phyloP scores from a whole-genome alignment of 2,113 vertebrate species.

The Pollimyrus isidori region DNA sequence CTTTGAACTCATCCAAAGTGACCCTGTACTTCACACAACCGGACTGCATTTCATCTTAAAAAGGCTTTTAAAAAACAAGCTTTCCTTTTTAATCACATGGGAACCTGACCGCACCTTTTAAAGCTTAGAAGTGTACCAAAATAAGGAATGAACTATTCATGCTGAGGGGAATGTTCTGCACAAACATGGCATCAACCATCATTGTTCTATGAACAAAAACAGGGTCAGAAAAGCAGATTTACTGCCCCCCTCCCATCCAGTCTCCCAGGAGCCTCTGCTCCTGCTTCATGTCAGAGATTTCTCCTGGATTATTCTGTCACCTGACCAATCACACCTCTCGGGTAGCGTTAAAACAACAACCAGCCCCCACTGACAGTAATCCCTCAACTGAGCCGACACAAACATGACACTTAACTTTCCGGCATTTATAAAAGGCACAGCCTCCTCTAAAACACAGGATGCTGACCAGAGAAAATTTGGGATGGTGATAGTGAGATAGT shows the following conservation, averaged over 20 bases:
- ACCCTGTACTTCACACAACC: not conserved
- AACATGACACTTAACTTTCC: not conserved
- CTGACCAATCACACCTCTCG: not conserved
- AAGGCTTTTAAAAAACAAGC: not conserved
- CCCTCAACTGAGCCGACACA: not conserved
- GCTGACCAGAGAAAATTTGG: not conserved
- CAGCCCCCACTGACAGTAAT: not conserved
- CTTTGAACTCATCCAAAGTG: not conserved
- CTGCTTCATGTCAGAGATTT: not conserved
- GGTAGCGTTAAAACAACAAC: not conserved
- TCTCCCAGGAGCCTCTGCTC: not conserved
- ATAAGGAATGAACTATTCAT: not conserved
- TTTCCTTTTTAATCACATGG: not conserved
- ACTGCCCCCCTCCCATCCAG: not conserved
- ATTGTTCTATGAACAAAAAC: not conserved
- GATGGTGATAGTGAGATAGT: not conserved
- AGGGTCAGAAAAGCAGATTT: not conserved
- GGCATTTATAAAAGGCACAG: not conserved
- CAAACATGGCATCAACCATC: not conserved
- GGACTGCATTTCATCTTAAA: not conserved
- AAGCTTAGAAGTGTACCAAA: not conserved
- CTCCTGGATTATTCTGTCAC: slow-evolving; percentile 6
- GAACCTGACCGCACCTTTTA: not conserved
- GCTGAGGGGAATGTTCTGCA: not conserved
- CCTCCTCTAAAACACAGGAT: not conserved